Evolutionary conservation across 2,888 invertebrate genomes (phyloP).

Genomic region (Eledona agricola): DNA sequence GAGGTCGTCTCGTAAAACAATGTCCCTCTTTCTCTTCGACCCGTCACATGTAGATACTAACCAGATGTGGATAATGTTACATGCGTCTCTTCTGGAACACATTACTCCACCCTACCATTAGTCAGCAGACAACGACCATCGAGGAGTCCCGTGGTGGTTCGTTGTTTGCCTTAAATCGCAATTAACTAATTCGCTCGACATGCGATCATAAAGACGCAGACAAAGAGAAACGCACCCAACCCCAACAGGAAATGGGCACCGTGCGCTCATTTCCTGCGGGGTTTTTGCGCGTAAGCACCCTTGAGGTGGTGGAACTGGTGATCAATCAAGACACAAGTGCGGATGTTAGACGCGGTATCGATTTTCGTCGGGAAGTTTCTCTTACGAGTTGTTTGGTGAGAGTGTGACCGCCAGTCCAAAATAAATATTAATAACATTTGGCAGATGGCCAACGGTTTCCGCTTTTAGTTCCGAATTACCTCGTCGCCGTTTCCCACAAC

Average conservation of each 20-base stretch:
- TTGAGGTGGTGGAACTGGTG: background rate
- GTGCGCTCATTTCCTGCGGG: constrained; percentile 26
- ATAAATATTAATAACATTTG: no score
- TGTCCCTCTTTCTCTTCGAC: constrained; percentile 1
- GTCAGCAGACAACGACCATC: constrained; percentile 6
- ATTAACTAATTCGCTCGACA: constrained; percentile 23
- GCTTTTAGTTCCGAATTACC: background rate
- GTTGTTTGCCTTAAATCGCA: constrained; percentile 9
- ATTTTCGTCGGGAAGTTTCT: no score
- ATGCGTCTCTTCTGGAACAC: constrained; percentile 19
- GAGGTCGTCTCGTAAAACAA: constrained; percentile 30
- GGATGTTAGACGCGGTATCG: no score
- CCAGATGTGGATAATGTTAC: constrained; percentile 22
- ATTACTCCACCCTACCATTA: constrained; percentile 12
- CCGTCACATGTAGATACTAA: constrained; percentile 12
- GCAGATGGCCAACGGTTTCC: background rate
- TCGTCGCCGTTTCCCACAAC: background rate
- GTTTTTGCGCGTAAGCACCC: constrained; percentile 1
- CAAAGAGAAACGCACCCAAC: constrained; percentile 30
- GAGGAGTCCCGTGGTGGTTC: no score
- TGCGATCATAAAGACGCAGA: constrained; percentile 16
- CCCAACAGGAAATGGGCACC: constrained; percentile 30
- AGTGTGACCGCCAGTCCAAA: no score
- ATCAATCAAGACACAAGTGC: no score
- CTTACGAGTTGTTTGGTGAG: no score